A percentile compares a stretch with the other conserved stretches of the same genome.
Conservation (phyloP, 2,797 vertebrate genomes). For the Cirrhinus molitorella region DNA sequence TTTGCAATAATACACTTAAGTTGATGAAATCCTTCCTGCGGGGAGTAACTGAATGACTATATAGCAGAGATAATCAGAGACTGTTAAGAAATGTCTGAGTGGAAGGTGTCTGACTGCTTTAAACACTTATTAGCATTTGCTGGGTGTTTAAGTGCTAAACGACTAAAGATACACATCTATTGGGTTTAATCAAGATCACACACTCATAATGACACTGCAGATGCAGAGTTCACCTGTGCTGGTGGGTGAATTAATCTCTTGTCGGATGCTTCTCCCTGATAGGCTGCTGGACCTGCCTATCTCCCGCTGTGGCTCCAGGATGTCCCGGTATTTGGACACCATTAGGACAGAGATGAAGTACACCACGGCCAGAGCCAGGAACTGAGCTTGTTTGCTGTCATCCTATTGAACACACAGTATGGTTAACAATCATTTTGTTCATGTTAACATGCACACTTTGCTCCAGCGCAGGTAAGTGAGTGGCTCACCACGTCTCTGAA, state of each 20-base stretch:
- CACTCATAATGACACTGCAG: not conserved
- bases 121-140: not conserved
- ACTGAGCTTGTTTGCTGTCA: conserved; percentile 98
- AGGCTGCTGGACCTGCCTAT: conserved; percentile 93
- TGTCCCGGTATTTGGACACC: conserved; percentile 99
- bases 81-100: not conserved
- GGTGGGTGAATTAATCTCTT: conserved; percentile 99
- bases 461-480: conserved; percentile 18
- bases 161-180: conserved; percentile 28
- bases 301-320: conserved; percentile 96
- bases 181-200: conserved; percentile 25
- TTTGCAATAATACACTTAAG: conserved; percentile 12
- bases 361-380: conserved; percentile 96
- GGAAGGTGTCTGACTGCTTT: not conserved
- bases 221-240: conserved; percentile 88
- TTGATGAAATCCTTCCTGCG: not conserved
- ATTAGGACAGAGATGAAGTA: conserved; percentile 99
- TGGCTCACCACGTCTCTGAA: conserved; percentile 97
- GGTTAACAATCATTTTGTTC: conserved; percentile 13
- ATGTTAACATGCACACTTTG: conserved; percentile 4
- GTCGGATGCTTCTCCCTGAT: conserved; percentile 94
- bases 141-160: not conserved
- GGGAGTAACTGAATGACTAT: not conserved
- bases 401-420: conserved; percentile 80
- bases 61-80: conserved; percentile 8